Percentiles rank a stretch among this genome's conserved stretches.
Evolutionary conservation across 2,113 vertebrate species (phyloP).

Genomic region (Ciconia maguari): DNA sequence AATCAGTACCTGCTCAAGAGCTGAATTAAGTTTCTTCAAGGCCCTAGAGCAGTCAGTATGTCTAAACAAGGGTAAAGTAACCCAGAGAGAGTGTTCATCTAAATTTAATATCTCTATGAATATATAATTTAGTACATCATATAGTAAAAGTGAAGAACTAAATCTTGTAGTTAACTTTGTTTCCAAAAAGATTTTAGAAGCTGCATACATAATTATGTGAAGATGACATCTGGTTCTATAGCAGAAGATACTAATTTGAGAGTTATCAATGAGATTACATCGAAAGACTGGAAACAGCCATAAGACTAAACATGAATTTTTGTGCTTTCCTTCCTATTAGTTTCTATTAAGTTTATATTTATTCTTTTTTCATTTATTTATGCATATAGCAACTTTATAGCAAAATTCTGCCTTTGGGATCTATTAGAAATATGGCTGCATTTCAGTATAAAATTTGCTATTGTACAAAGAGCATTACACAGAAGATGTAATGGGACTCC

Average conservation of each 20-base stretch:
- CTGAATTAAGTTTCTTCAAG: conserved; percentile 1
- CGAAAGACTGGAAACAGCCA: background rate
- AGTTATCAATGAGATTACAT: background rate
- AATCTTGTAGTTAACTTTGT: background rate
- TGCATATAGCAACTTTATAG: background rate
- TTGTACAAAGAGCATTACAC: background rate
- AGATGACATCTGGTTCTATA: background rate
- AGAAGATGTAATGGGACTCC: background rate
- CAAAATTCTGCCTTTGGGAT: background rate
- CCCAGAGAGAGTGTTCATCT: conserved; percentile 24
- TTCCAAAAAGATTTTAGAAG: conserved; percentile 10
- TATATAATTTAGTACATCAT: conserved; percentile 22
- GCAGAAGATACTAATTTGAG: background rate
- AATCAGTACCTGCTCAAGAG: background rate
- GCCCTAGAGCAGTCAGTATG: background rate
- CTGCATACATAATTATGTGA: background rate
- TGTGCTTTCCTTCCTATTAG: background rate
- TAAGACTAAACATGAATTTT: background rate
- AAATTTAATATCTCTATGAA: conserved; percentile 55
- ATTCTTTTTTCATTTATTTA: background rate
- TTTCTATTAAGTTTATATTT: background rate
- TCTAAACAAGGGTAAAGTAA: conserved; percentile 13
- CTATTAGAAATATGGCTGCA: background rate
- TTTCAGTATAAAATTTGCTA: background rate
- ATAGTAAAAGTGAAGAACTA: conserved; percentile 13